Percentiles rank a stretch among this genome's conserved stretches.
These are phyloP conservation scores for Oegoconia quadripuncta DNA, from an alignment of 2,888 invertebrate genomes.

Conservation along the genomic window DNA sequence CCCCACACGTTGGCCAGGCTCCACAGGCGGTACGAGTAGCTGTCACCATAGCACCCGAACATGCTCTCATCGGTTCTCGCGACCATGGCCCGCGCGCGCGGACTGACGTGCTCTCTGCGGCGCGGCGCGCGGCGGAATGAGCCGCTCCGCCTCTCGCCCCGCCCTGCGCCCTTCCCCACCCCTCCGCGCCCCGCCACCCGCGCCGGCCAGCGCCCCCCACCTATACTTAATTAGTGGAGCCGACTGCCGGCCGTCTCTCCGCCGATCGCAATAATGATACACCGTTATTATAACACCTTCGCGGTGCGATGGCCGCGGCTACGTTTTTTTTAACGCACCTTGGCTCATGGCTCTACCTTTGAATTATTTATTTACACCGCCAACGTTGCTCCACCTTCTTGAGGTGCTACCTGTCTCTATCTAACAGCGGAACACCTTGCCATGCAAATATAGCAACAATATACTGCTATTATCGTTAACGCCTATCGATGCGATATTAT, in stretches of 20 bases:
- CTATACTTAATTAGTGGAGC: constrained; percentile 70
- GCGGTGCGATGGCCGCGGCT: neutral
- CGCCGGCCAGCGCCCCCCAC: constrained; percentile 37
- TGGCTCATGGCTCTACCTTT: constrained; percentile 11
- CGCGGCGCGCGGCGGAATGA: constrained; percentile 58
- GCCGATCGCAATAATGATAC: constrained; percentile 23
- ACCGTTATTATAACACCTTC: constrained; percentile 10
- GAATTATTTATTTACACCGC: constrained; percentile 50
- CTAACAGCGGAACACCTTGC: constrained; percentile 24
- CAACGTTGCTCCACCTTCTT: constrained; percentile 61
- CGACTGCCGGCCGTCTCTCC: constrained; percentile 35
- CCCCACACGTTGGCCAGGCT: constrained; percentile 88
- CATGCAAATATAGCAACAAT: constrained; percentile 1
- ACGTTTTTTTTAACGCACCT: constrained; percentile 20
- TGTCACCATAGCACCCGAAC: constrained; percentile 86
- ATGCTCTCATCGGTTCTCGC: constrained; percentile 88
- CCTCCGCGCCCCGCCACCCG: constrained; percentile 31
- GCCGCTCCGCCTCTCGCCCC: constrained; percentile 41
- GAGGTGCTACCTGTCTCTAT: constrained; percentile 60
- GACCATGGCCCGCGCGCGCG: constrained; percentile 86
- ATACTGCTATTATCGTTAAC: neutral
- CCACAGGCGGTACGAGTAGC: constrained; percentile 88
- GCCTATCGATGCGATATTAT: neutral
- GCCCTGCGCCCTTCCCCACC: constrained; percentile 32
- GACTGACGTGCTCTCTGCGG: constrained; percentile 68